A percentile compares a stretch with the other conserved stretches of the same genome.
Conservation (phyloP, 1,140 invertebrate species). For the Scaptomyza pallida region DNA sequence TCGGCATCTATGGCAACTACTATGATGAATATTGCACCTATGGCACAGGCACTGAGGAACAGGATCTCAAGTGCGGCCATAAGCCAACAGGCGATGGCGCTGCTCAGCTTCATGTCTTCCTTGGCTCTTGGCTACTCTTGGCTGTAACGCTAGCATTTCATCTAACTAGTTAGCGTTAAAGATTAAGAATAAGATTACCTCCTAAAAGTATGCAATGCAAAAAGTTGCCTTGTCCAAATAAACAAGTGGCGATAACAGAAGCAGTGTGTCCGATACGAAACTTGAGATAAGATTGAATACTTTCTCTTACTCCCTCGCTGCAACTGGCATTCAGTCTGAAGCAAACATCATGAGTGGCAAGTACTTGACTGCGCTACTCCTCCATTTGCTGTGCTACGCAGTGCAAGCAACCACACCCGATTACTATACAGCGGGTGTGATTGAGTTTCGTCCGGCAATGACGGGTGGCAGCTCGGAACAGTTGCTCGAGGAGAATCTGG, state of each 20-base stretch:
- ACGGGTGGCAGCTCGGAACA: conserved; percentile 50
- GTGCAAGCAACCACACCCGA: conserved; percentile 22
- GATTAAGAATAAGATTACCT: no score
- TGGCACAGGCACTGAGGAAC: conserved; percentile 6
- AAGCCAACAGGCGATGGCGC: not conserved
- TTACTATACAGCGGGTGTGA: conserved; percentile 85
- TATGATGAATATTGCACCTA: conserved; percentile 60
- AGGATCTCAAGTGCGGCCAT: conserved; percentile 50
- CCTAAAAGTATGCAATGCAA: not conserved
- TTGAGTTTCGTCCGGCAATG: conserved; percentile 83
- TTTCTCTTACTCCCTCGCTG: not conserved
- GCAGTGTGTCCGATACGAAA: not conserved
- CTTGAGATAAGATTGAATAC: not conserved
- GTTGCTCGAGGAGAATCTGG: conserved; percentile 60
- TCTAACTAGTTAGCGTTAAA: not conserved
- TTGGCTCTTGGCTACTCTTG: conserved; percentile 12
- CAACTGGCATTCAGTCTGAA: conserved; percentile 5
- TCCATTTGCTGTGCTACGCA: conserved; percentile 1
- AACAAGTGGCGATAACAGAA: not conserved
- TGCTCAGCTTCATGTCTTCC: not conserved
- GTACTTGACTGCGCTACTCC: not conserved
- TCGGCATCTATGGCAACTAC: conserved; percentile 76
- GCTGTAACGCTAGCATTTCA: not conserved
- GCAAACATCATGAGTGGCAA: conserved; percentile 23
- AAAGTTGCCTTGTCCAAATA: no score